A percentile compares a stretch with the other conserved stretches of the same genome.
phyloP scores from a whole-genome alignment of 1,140 invertebrate species.

The Drosophila takahashii region DNA sequence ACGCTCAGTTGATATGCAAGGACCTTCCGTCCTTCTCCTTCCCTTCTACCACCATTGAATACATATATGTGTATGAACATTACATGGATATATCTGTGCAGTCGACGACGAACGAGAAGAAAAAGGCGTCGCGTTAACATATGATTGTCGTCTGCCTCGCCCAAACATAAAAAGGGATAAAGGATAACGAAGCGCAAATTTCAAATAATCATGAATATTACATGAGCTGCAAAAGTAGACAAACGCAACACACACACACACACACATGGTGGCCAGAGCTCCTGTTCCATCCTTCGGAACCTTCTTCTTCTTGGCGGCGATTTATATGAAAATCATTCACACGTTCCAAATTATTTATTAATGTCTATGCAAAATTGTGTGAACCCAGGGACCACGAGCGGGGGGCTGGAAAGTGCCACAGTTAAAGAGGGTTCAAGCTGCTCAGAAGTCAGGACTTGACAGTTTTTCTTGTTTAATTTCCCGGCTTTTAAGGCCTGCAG shows the following conservation, averaged over 20 bases:
- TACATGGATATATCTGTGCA: constrained; percentile 55
- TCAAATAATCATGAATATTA: constrained; percentile 83
- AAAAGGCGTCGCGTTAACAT: constrained; percentile 71
- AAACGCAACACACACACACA: constrained; percentile 52
- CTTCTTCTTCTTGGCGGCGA: constrained; percentile 43
- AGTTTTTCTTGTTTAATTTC: constrained; percentile 46
- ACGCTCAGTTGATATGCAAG: constrained; percentile 71
- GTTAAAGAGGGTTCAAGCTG: constrained; percentile 46
- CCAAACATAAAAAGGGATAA: constrained; percentile 76
- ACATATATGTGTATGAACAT: background rate
- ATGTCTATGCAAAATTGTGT: constrained; percentile 68
- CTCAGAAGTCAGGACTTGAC: constrained; percentile 36
- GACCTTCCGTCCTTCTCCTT: constrained; percentile 9
- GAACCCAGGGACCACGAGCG: constrained; percentile 1
- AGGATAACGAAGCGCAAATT: constrained; percentile 81
- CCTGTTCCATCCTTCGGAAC: constrained; percentile 7
- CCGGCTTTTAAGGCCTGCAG: background rate
- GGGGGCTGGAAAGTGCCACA: constrained; percentile 3
- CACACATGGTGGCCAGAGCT: constrained; percentile 21
- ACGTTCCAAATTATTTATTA: constrained; percentile 80
- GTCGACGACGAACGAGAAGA: constrained; percentile 25
- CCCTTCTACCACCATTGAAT: constrained; percentile 1
- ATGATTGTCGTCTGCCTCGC: constrained; percentile 75
- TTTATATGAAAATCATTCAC: constrained; percentile 79
- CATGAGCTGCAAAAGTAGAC: constrained; percentile 77